These are phyloP conservation scores for Oenanthe oenanthe DNA, from an alignment of 2,113 vertebrate species.

Conservation along the genomic window DNA sequence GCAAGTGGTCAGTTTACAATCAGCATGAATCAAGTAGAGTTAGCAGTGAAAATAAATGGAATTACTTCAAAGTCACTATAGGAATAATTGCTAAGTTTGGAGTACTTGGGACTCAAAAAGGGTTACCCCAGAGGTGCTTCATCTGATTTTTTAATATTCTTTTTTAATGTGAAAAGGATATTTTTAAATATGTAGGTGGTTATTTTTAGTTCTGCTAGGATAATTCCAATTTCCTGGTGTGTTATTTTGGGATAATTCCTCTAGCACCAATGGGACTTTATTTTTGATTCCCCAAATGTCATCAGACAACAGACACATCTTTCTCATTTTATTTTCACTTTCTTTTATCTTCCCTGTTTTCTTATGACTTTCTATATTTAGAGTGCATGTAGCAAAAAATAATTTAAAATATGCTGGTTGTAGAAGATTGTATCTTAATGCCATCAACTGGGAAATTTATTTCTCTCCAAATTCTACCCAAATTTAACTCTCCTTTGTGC, in stretches of 20 bases:
- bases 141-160: not conserved
- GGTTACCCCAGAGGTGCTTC: not conserved
- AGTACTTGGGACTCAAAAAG: not conserved
- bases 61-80: not conserved
- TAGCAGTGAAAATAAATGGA: not conserved
- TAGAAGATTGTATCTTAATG: not conserved
- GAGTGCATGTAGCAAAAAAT: not conserved
- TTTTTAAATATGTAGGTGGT: not conserved
- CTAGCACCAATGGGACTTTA: not conserved
- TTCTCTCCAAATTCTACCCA: not conserved
- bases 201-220: not conserved
- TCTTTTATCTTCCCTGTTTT: not conserved
- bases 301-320: not conserved
- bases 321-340: not conserved
- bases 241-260: not conserved
- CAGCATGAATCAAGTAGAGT: not conserved
- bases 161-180: not conserved
- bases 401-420: not conserved
- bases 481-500: not conserved
- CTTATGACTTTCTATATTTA: not conserved
- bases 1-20: not conserved
- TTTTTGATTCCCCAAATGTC: not conserved
- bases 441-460: not conserved
- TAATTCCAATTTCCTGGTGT: not conserved
- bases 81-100: not conserved